Percentiles rank a stretch among this genome's conserved stretches.
Evolutionary conservation across 2,113 vertebrate genomes (phyloP).

Genomic region (Eretmochelys imbricata): DNA sequence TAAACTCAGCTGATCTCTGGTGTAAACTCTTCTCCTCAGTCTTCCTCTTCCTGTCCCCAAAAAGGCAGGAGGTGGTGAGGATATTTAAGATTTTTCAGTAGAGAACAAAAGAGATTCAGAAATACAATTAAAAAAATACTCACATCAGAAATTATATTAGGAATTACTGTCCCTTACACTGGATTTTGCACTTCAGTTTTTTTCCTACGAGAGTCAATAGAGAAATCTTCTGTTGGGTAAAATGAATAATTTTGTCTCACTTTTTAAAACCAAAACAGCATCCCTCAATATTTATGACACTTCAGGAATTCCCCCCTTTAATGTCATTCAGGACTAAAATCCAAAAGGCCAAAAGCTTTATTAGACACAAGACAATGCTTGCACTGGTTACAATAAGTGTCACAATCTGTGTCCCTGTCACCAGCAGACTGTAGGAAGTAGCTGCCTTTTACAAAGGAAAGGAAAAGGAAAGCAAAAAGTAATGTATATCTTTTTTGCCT

Average conservation of each 20-base stretch:
- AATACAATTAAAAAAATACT: neutral
- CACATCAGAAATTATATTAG: neutral
- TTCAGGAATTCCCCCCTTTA: neutral
- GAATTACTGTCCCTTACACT: accelerated
- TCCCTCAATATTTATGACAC: accelerated
- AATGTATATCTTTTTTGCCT: neutral
- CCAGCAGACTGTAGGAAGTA: neutral
- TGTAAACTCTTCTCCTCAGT: neutral
- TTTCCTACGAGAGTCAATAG: neutral
- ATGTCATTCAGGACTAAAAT: neutral
- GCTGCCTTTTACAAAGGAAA: neutral
- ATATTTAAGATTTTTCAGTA: neutral
- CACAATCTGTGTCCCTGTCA: accelerated
- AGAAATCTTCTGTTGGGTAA: neutral
- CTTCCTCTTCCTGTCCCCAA: neutral
- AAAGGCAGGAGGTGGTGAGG: neutral
- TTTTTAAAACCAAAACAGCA: neutral
- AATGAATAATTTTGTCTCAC: neutral
- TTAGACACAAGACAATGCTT: neutral
- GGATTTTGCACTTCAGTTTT: neutral
- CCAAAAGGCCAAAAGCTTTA: neutral
- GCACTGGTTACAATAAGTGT: neutral
- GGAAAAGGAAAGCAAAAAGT: neutral
- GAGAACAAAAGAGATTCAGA: neutral
- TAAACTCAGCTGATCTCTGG: neutral